phyloP scores from a whole-genome alignment of 2,888 invertebrate species.

The Lycaena phlaeas region DNA sequence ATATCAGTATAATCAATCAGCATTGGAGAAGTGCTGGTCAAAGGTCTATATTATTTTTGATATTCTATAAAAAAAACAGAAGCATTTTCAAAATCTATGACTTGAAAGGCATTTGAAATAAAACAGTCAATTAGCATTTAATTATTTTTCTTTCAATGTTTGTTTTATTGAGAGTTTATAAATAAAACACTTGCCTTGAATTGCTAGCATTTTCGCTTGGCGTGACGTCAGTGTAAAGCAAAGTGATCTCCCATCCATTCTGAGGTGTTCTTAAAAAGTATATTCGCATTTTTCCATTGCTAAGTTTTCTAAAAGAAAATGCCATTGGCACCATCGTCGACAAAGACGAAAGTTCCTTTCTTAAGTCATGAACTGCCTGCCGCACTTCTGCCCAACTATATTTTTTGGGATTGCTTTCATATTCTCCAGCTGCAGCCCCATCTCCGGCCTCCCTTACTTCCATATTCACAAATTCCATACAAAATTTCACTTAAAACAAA shows the following conservation, averaged over 20 bases:
- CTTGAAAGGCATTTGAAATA: no score
- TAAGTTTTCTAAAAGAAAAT: conserved; percentile 84
- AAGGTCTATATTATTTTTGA: no score
- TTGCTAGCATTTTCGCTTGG: conserved; percentile 71
- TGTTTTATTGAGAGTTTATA: background rate
- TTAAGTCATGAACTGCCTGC: conserved; percentile 84
- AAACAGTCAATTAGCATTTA: no score
- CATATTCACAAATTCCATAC: conserved; percentile 48
- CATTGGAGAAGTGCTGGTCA: no score
- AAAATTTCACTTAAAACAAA: conserved; percentile 26
- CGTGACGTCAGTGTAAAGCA: conserved; percentile 89
- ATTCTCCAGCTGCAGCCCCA: conserved; percentile 56
- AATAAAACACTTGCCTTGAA: conserved; percentile 37
- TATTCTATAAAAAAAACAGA: no score
- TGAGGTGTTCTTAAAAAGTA: conserved; percentile 92
- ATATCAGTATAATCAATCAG: no score
- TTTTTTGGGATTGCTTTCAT: conserved; percentile 49
- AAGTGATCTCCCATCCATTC: conserved; percentile 91
- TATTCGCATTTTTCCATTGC: conserved; percentile 86
- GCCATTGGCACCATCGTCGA: conserved; percentile 88
- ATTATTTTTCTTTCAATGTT: no score
- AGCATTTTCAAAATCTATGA: no score
- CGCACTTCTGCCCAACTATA: conserved; percentile 86
- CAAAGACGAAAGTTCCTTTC: conserved; percentile 83
- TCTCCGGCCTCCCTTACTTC: conserved; percentile 63